A percentile compares a stretch with the other conserved stretches of the same genome.
phyloP scores from a whole-genome alignment of 2,888 invertebrate genomes.

The Melanchra persicariae region DNA sequence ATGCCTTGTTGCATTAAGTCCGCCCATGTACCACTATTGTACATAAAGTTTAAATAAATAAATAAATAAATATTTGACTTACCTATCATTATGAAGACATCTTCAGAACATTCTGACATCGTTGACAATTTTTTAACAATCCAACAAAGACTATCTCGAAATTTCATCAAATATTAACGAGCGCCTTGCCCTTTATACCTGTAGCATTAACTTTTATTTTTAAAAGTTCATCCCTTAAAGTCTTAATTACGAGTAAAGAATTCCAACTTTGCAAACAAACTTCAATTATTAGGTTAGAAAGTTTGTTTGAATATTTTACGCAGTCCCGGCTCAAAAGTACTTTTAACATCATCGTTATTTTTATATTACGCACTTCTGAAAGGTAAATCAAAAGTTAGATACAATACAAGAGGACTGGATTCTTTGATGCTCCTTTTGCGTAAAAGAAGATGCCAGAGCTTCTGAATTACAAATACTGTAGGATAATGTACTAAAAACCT shows the following conservation, averaged over 20 bases:
- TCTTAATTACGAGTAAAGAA: constrained; percentile 59
- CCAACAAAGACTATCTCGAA: not conserved
- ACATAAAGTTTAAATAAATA: no score
- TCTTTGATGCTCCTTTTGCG: not conserved
- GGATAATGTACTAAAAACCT: not conserved
- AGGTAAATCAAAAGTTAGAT: constrained; percentile 23
- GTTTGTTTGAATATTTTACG: constrained; percentile 50
- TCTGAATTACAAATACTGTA: not conserved
- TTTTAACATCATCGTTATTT: constrained; percentile 50
- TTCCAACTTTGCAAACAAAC: constrained; percentile 52
- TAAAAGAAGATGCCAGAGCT: not conserved
- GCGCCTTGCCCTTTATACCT: constrained; percentile 34
- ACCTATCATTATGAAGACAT: not conserved
- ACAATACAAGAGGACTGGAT: constrained; percentile 5
- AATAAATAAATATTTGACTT: no score
- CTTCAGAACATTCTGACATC: not conserved
- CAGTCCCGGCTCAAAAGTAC: constrained; percentile 10
- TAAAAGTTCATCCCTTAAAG: constrained; percentile 40
- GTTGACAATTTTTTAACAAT: not conserved
- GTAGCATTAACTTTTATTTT: constrained; percentile 53
- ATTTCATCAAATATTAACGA: constrained; percentile 32
- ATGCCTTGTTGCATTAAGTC: no score
- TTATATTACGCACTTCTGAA: constrained; percentile 37
- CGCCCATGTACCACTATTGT: no score
- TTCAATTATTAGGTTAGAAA: constrained; percentile 48